Conservation (phyloP, 2,113 vertebrate species). For the Aspiorhynchus laticeps region DNA sequence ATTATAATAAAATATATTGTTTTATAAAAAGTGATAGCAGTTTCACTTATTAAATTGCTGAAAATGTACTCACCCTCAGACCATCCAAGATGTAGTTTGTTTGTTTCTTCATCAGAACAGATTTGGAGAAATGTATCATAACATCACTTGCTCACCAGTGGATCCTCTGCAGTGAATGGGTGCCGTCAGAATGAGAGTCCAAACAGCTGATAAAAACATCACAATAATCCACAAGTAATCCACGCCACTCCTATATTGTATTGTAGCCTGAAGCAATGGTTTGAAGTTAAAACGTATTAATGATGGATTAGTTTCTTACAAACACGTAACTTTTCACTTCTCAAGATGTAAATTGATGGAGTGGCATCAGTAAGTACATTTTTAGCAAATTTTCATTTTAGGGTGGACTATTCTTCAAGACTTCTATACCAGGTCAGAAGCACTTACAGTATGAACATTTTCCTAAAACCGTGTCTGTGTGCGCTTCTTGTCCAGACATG, state of each 20-base stretch:
- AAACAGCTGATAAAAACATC: background rate
- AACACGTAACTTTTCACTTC: too few species aligned
- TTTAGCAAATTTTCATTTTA: background rate
- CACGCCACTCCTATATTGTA: background rate
- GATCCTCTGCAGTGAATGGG: background rate
- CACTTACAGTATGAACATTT: background rate
- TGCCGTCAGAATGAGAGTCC: background rate
- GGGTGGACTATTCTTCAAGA: background rate
- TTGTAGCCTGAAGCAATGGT: background rate
- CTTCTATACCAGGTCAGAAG: background rate
- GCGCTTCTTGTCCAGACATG: background rate
- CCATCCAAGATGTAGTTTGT: background rate
- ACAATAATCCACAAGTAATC: background rate
- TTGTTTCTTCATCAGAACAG: background rate
- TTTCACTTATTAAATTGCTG: too few species aligned
- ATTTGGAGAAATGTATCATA: too few species aligned
- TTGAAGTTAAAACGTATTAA: background rate
- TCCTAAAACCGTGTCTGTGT: background rate
- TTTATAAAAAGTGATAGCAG: background rate
- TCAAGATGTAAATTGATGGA: too few species aligned
- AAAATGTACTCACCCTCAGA: background rate
- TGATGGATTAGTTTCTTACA: too few species aligned
- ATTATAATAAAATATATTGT: background rate
- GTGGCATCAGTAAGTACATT: too few species aligned
- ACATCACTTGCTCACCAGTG: too few species aligned